Percentiles rank a stretch among this genome's conserved stretches.
Conservation (phyloP, 2,113 vertebrate species). For the Alligator mississippiensis region DNA sequence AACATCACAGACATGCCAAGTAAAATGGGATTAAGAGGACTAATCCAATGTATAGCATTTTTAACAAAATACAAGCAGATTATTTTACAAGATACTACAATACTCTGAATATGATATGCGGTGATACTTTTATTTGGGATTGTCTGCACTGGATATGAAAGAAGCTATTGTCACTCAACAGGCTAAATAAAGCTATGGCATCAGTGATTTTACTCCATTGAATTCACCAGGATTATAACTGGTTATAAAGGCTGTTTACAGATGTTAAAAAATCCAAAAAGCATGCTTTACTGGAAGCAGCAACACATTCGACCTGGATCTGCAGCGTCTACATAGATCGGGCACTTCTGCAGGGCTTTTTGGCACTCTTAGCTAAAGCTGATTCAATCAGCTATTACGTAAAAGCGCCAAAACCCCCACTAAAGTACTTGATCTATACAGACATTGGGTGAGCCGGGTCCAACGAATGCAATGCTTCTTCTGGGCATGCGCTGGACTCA, state of each 20-base stretch:
- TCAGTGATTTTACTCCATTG: not conserved
- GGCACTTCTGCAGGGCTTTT: no score
- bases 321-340: no score
- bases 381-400: no score
- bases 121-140: not conserved
- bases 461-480: no score
- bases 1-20: not conserved
- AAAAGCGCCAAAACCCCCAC: no score
- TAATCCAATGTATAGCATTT: not conserved
- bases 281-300: no score
- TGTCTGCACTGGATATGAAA: not conserved
- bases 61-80: not conserved
- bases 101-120: not conserved
- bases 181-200: not conserved
- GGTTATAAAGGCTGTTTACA: not conserved
- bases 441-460: no score
- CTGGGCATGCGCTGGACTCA: no score
- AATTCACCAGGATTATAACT: not conserved
- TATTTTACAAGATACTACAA: not conserved
- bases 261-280: no score
- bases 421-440: no score
- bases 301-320: no score
- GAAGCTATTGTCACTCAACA: not conserved
- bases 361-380: no score
- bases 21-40: not conserved